Percentiles rank a stretch among this genome's conserved stretches.
These are phyloP conservation scores for Andrena marginata DNA, from an alignment of 2,888 invertebrate species.

Conservation along the genomic window DNA sequence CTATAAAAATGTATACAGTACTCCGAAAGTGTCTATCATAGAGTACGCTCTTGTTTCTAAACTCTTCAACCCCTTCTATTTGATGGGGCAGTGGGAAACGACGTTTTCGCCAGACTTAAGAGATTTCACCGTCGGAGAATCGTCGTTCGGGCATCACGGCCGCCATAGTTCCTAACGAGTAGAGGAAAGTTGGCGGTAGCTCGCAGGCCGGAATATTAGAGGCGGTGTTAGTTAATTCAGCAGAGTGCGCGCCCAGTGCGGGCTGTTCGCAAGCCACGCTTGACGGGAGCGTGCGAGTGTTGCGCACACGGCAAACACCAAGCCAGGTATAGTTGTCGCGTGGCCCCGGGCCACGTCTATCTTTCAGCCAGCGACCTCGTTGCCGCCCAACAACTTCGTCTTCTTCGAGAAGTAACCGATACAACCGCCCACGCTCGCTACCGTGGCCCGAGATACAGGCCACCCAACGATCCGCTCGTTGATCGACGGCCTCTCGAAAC, in stretches of 20 bases:
- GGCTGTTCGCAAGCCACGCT: slow-evolving; percentile 49
- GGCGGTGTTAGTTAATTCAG: slow-evolving; percentile 55
- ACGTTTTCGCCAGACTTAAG: slow-evolving; percentile 1
- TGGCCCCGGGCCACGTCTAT: slow-evolving; percentile 67
- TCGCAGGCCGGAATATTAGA: slow-evolving; percentile 52
- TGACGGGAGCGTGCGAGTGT: slow-evolving; percentile 43
- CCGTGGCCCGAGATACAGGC: not conserved
- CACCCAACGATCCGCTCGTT: not conserved
- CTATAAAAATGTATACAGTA: too few species aligned
- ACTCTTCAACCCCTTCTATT: too few species aligned
- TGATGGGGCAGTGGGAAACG: not conserved
- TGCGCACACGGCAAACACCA: slow-evolving; percentile 59
- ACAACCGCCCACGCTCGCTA: slow-evolving; percentile 12
- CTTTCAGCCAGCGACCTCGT: slow-evolving; percentile 70
- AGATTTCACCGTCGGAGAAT: slow-evolving; percentile 11
- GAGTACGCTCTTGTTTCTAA: too few species aligned
- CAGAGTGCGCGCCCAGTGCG: slow-evolving; percentile 28
- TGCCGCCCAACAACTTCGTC: slow-evolving; percentile 35
- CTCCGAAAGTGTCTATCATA: too few species aligned
- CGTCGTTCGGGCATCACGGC: slow-evolving; percentile 11
- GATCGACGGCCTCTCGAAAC: not conserved
- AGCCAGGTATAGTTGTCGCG: slow-evolving; percentile 64
- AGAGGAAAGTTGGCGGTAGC: slow-evolving; percentile 30
- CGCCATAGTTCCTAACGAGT: slow-evolving; percentile 36
- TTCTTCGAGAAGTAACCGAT: slow-evolving; percentile 31